Evolutionary conservation across 1,140 invertebrate genomes (phyloP), one percentile per base, ranked within the genome.

Genomic region (Araneus ventricosus): DNA sequence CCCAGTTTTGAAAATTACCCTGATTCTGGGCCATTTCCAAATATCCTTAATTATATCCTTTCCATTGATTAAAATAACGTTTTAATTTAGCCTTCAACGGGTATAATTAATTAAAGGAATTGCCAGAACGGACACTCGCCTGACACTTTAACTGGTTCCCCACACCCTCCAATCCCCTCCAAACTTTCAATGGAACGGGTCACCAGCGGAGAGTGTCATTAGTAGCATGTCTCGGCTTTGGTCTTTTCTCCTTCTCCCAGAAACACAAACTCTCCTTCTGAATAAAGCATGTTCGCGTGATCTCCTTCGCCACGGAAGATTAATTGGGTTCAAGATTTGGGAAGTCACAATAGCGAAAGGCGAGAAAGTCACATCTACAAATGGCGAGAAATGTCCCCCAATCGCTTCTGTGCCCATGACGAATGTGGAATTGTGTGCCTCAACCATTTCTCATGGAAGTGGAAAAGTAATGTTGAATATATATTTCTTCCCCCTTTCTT

Each of bases 311-410:
- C 67, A 24, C 22, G 59, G 34, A 67, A 88, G 86, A 88, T 88
- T 88, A 88, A 88, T 88, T 88, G 59, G 86, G 67, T 88, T 70
- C 34, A 37, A 70, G 57, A 88, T 88, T 88, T 88, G 59, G 61
- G 67, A 88, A 88, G 86, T 88, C 86, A 67, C 59, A 70, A 39
- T 88, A 88, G 67, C 86, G 59, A 88, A 67, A 63, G 86, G 86
- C 34, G 61, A 59, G 61, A 88, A 88, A 88, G 30, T 37, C 59
- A 59, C 59, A 88, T 22, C 41, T 30, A 39, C 59, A 37, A 67
- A 63, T 88, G 61, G 84, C 27, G 67, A 34, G 30, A 75, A 75
- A 75, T 63, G 27, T 63, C 10, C 17, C 30, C 5, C 52, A 8
- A 59, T 22, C n/a, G 8, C 5, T n/a, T 10, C 45, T 17, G 59